Percentiles rank a stretch among this genome's conserved stretches.
phyloP scores from a whole-genome alignment of 2,797 vertebrate genomes.

The Amblyopsis hoosieri region DNA sequence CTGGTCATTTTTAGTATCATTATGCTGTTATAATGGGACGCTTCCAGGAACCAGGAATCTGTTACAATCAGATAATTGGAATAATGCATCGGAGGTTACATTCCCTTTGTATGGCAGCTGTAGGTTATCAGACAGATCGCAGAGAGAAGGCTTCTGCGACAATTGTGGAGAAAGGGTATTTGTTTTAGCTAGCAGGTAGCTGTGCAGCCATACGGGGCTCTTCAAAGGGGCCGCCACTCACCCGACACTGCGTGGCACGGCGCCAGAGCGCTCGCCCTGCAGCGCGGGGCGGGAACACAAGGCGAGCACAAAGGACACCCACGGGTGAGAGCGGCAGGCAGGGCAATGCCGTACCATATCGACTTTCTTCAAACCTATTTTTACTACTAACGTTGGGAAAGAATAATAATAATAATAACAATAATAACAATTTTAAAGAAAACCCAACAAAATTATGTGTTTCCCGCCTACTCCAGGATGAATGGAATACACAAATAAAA shows the following conservation, averaged over 20 bases:
- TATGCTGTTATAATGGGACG: slow-evolving; percentile 9
- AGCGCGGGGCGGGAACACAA: slow-evolving; percentile 67
- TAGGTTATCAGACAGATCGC: no score
- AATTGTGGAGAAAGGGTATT: slow-evolving; percentile 17
- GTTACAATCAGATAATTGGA: slow-evolving; percentile 14
- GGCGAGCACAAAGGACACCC: slow-evolving; percentile 75
- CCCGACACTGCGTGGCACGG: slow-evolving; percentile 64
- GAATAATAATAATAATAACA: slow-evolving; percentile 43
- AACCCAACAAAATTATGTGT: not conserved
- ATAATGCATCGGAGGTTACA: slow-evolving; percentile 4
- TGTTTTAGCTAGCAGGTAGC: slow-evolving; percentile 50
- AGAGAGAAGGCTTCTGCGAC: slow-evolving; percentile 10
- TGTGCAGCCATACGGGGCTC: slow-evolving; percentile 46
- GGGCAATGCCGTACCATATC: slow-evolving; percentile 74
- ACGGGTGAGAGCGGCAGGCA: slow-evolving; percentile 62
- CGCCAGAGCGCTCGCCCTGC: slow-evolving; percentile 65
- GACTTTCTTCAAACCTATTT: slow-evolving; percentile 67
- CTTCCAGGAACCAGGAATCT: slow-evolving; percentile 21
- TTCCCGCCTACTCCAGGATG: not conserved
- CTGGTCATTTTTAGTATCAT: slow-evolving; percentile 7
- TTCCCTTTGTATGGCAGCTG: no score
- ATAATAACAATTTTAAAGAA: slow-evolving; percentile 9
- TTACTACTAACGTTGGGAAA: slow-evolving; percentile 67
- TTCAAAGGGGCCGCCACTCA: slow-evolving; percentile 69
- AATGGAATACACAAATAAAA: no score